These are phyloP conservation scores for Pandion haliaetus DNA, from an alignment of 2,113 vertebrate species.

Conservation along the genomic window DNA sequence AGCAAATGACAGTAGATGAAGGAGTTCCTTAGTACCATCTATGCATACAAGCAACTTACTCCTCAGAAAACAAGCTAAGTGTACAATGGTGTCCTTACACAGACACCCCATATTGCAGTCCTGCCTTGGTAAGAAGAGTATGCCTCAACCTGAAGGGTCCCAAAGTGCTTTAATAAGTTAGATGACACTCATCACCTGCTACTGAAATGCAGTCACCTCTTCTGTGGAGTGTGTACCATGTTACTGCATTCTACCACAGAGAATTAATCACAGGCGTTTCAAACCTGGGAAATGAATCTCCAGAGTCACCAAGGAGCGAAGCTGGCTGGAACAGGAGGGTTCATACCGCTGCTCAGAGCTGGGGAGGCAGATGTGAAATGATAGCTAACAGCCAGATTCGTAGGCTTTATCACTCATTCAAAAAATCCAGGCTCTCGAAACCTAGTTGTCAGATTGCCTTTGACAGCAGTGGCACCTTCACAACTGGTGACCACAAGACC, in stretches of 20 bases:
- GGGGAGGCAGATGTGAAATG: neutral
- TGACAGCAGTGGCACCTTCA: neutral
- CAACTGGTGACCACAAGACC: neutral
- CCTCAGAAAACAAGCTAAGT: neutral
- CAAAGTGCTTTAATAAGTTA: constrained; percentile 51
- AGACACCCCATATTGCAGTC: neutral
- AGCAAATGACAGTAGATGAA: neutral
- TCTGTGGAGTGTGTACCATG: neutral
- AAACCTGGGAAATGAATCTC: neutral
- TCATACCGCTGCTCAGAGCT: neutral
- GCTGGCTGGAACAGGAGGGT: neutral
- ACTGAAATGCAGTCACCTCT: neutral
- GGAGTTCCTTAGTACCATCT: neutral
- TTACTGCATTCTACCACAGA: neutral
- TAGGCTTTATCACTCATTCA: neutral
- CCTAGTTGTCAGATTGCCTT: neutral
- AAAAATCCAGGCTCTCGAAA: neutral
- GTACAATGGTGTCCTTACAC: neutral
- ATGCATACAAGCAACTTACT: neutral
- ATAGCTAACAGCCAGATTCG: neutral
- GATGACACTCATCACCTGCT: neutral
- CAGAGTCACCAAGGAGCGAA: neutral
- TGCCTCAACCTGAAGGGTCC: constrained; percentile 67
- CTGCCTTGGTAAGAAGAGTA: neutral
- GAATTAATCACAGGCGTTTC: neutral